Evolutionary conservation across 2,113 vertebrate species (phyloP).

Genomic region (Pygoscelis antarcticus): DNA sequence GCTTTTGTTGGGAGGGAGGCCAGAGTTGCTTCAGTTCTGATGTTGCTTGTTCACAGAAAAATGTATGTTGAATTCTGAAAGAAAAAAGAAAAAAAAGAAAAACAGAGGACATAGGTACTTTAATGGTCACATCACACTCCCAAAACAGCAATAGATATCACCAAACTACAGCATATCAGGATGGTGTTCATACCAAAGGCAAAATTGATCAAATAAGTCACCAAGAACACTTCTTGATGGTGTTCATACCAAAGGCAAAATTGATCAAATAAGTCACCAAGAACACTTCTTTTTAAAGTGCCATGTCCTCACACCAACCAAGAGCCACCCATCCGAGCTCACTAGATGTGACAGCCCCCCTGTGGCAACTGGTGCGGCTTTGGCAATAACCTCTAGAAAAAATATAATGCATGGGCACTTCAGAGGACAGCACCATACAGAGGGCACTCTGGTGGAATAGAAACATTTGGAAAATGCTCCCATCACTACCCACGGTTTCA

Average conservation of each 20-base stretch:
- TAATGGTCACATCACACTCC: not conserved
- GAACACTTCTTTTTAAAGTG: not conserved
- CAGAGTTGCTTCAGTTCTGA: not conserved
- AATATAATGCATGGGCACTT: not conserved
- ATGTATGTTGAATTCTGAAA: not conserved
- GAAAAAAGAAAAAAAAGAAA: accelerated
- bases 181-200: not conserved
- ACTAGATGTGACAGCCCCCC: not conserved
- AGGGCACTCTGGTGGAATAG: constrained; percentile 1
- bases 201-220: not conserved
- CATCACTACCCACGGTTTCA: constrained; percentile 10
- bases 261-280: not conserved
- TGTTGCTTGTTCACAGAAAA: not conserved
- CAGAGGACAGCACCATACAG: not conserved
- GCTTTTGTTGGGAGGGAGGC: not conserved
- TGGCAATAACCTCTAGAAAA: not conserved
- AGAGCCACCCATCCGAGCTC: not conserved
- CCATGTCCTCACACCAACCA: not conserved
- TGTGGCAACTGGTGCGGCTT: not conserved
- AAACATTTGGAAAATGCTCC: constrained; percentile 52
- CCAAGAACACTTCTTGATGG: not conserved
- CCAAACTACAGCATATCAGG: not conserved
- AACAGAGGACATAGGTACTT: not conserved
- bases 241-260: not conserved
- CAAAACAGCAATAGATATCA: not conserved